Conservation (phyloP, 2,888 invertebrate species). For the Morpho helenor region DNA sequence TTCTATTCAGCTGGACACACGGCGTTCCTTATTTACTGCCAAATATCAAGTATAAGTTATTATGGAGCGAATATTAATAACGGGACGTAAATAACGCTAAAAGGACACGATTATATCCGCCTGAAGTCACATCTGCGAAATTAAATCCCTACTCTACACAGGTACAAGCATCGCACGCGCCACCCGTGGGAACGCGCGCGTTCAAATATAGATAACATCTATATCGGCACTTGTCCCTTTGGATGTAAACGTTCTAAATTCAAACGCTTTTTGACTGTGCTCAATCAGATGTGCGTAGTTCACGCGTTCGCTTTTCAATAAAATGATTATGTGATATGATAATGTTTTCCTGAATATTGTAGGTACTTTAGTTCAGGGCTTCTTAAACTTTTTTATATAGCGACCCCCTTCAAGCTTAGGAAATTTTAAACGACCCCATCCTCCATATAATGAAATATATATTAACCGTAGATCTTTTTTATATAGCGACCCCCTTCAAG, state of each 20-base stretch:
- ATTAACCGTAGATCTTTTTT: no score
- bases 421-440: no score
- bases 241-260: conserved; percentile 37
- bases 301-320: conserved; percentile 23
- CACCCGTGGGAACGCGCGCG: conserved; percentile 49
- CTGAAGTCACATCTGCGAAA: conserved; percentile 6
- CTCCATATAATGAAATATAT: no score
- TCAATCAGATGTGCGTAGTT: conserved; percentile 35
- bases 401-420: no score
- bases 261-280: conserved; percentile 35
- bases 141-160: conserved; percentile 20
- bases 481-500: no score
- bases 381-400: no score
- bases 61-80: background rate
- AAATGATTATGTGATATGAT: conserved; percentile 13
- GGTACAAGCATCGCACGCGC: conserved; percentile 36
- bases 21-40: no score
- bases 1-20: no score
- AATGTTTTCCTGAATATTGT: conserved; percentile 2
- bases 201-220: conserved; percentile 44
- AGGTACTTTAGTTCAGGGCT: conserved; percentile 1
- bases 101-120: background rate
- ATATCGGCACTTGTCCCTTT: conserved; percentile 51
- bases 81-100: background rate
- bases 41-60: no score